phyloP scores from a whole-genome alignment of 2,797 vertebrate species.

The Phrynocephalus forsythii region DNA sequence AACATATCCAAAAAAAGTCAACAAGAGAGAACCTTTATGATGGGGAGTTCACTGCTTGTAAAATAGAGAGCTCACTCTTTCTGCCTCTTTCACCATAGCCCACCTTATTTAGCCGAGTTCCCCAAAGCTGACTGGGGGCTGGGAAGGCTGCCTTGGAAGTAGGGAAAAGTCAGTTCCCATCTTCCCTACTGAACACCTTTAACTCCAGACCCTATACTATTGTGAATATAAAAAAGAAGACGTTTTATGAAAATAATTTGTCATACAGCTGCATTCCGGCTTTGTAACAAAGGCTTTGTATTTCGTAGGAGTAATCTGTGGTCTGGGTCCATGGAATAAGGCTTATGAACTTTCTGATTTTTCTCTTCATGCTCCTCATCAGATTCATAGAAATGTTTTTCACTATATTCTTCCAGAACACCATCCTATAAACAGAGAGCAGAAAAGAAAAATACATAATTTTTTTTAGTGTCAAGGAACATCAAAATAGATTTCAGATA shows the following conservation, averaged over 20 bases:
- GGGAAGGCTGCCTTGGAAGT: background rate
- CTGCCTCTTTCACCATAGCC: background rate
- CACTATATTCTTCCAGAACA: constrained; percentile 83
- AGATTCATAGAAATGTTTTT: constrained; percentile 90
- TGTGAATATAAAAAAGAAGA: background rate
- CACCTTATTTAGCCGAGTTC: background rate
- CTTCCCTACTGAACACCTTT: background rate
- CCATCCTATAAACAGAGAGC: constrained; percentile 77
- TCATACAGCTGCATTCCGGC: constrained; percentile 96
- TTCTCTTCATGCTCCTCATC: constrained; percentile 86
- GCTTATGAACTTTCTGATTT: constrained; percentile 64
- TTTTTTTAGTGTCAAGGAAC: background rate
- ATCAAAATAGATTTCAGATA: background rate
- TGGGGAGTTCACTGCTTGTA: background rate
- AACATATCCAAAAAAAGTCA: background rate
- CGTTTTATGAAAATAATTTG: background rate
- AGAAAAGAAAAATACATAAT: background rate
- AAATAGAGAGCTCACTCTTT: background rate
- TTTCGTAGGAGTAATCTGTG: constrained; percentile 92
- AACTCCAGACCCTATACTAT: background rate
- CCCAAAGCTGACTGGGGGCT: background rate
- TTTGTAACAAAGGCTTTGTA: constrained; percentile 95
- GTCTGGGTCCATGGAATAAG: constrained; percentile 94
- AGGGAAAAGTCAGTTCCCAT: background rate
- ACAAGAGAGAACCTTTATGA: background rate